A percentile compares a stretch with the other conserved stretches of the same genome.
Conservation (phyloP, 1,140 invertebrate genomes). For the Macrobrachium rosenbergii region DNA sequence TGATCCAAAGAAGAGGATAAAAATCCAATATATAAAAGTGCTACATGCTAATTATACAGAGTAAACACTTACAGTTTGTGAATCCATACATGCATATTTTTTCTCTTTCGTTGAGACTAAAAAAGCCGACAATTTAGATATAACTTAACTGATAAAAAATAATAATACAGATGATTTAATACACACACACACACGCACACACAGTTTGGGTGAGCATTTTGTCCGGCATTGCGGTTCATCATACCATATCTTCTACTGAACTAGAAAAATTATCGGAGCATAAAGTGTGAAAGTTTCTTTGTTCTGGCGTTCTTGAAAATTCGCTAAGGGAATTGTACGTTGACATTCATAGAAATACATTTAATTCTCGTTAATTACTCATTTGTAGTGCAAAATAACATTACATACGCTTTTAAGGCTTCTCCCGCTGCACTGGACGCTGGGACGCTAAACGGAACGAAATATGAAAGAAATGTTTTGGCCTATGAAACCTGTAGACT, state of each 20-base stretch:
- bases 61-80: no score
- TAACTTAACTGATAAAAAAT: no score
- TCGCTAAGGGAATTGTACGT: no score
- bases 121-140: no score
- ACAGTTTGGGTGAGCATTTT: not conserved
- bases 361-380: not conserved
- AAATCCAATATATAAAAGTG: no score
- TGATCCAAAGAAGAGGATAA: no score
- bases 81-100: no score
- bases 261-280: slow-evolving; percentile 62
- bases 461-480: slow-evolving; percentile 64
- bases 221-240: not conserved
- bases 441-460: slow-evolving; percentile 54
- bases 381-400: not conserved
- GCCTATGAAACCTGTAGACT: not conserved
- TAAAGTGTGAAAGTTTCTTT: slow-evolving; percentile 58
- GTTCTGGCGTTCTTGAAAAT: not conserved
- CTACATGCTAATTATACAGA: no score
- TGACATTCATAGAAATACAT: not conserved
- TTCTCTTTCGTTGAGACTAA: no score
- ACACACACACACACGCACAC: no score
- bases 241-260: slow-evolving; percentile 34
- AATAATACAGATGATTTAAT: no score
- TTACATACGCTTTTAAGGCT: not conserved
- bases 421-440: not conserved